Conservation (phyloP, 2,113 vertebrate species). For the Tetrao urogallus region DNA sequence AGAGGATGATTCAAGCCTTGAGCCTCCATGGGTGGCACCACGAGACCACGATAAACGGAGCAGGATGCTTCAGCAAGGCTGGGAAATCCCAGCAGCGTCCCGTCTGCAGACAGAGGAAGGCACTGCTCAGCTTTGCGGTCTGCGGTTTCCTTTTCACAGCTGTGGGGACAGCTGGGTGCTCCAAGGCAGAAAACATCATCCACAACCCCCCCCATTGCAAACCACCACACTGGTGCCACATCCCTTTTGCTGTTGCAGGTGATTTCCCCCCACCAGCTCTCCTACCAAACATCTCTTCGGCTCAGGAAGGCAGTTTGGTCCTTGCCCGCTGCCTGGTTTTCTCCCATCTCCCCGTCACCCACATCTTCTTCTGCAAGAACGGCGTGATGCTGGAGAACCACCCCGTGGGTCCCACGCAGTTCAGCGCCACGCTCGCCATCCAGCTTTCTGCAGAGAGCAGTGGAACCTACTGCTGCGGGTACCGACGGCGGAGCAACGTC, state of each 20-base stretch:
- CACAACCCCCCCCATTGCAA: no score
- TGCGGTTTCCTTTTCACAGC: neutral
- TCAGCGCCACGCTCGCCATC: neutral
- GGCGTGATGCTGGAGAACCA: neutral
- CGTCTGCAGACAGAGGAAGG: neutral
- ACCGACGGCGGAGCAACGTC: neutral
- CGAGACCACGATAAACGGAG: neutral
- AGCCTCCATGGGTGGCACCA: neutral
- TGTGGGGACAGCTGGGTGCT: neutral
- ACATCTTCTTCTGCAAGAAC: constrained; percentile 13
- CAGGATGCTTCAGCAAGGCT: neutral
- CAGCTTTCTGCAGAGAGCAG: neutral
- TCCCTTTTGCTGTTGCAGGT: neutral
- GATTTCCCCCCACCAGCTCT: neutral
- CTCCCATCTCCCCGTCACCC: neutral
- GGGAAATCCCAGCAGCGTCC: neutral
- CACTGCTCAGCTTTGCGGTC: neutral
- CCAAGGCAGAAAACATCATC: neutral
- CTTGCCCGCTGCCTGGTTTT: neutral
- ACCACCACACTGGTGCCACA: rapidly evolving
- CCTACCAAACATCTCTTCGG: neutral
- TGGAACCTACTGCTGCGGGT: neutral
- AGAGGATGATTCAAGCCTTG: neutral
- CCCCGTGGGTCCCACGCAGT: neutral
- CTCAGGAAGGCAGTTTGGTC: neutral